These are phyloP conservation scores for Amphipoea lucens DNA, from an alignment of 2,888 invertebrate species.

Conservation along the genomic window DNA sequence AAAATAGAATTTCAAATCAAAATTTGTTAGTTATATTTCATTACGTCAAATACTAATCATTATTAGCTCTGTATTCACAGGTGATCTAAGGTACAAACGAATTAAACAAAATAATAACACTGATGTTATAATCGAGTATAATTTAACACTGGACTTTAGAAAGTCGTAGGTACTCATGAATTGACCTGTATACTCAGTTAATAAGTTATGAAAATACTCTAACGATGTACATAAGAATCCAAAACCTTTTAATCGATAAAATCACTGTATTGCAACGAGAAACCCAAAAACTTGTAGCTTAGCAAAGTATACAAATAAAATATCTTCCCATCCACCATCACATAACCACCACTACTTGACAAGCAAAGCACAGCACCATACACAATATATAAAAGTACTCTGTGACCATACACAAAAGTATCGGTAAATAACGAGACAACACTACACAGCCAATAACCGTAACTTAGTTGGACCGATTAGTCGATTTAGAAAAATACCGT, in stretches of 20 bases:
- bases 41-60: conserved; percentile 1
- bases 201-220: conserved; percentile 38
- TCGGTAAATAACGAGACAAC: conserved; percentile 34
- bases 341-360: conserved; percentile 67
- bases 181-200: conserved; percentile 64
- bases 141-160: conserved; percentile 70
- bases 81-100: conserved; percentile 15
- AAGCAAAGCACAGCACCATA: conserved; percentile 40
- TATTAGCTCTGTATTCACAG: not conserved
- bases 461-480: conserved; percentile 5
- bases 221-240: conserved; percentile 44
- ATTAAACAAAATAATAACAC: conserved; percentile 51
- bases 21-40: conserved; percentile 10
- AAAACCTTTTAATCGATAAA: conserved; percentile 48
- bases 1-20: conserved; percentile 42
- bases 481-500: conserved; percentile 10
- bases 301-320: conserved; percentile 65
- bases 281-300: conserved; percentile 70
- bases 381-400: too few relatives aligned
- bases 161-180: conserved; percentile 69
- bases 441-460: conserved; percentile 30
- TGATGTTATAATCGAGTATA: conserved; percentile 36
- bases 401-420: conserved; percentile 37
- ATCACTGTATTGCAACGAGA: conserved; percentile 37
- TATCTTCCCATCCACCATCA: conserved; percentile 68